Base-by-base conservation (phyloP, 1,140 invertebrate genomes). In the Tribolium madens region DNA sequence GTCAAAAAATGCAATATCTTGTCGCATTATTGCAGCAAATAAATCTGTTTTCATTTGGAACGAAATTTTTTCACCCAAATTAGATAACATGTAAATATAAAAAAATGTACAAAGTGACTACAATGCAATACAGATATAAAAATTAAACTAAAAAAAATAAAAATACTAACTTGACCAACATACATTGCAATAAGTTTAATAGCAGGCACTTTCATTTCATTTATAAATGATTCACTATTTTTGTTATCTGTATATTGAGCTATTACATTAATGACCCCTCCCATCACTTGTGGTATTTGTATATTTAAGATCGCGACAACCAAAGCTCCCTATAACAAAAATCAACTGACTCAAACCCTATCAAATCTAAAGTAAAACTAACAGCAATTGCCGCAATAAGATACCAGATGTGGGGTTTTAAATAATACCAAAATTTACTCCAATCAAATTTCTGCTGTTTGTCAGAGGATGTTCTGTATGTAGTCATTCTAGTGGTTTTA, bases 1-100 rank as follows among this genome's bases (percentile, higher is more conserved):
- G 86, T 98, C 97, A 89, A 96, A 98, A 86, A 98, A 98, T 17
- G 91, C 87, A 81, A 98, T 93, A 82, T 98, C 96, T 87, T 98
- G 96, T 78, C 91, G 88, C 3, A 98, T 87, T 73, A 98, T 92
- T 4, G 94, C 93, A 48, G 90, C 86, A 89, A 98, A 98, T 4
- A 98, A 87, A 83, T 94, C 90, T 77, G 91, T 90, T 76, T 94
- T 92, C 86, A 98, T 90, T 79, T 92, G 89, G 18, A 91, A 88
- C 2, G 96, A 95, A 75, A 98, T 90, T 83, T 91, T 89, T 86
- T 98, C 97, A 6, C 97, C 97, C 68, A 97, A 90, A 81, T 92
- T 90, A 6, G 95, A 93, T 12, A 98, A 86, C 36, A 94, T 87
- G 76, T 94, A 93, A 76, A 98, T 97, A 85, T 98, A 98, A 14